Conservation (phyloP, 23 tunicate genomes). For the Halocynthia roretzi region DNA sequence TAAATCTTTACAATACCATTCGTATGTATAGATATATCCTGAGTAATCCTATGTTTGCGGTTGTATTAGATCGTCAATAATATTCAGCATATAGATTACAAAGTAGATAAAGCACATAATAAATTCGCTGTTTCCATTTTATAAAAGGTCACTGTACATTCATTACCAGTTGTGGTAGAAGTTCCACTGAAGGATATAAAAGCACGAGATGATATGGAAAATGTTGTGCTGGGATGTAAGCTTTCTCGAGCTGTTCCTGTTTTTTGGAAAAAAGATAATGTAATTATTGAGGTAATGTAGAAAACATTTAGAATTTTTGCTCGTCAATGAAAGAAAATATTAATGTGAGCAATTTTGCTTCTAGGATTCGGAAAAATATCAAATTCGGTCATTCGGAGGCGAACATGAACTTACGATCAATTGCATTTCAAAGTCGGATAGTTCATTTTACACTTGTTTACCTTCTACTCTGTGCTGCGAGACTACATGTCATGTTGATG, state of each 20-base stretch:
- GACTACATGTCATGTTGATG: constrained; percentile 1
- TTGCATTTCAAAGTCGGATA: not conserved
- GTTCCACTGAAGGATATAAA: constrained; percentile 20
- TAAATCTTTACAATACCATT: too few species aligned
- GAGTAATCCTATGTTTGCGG: too few species aligned
- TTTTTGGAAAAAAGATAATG: constrained; percentile 20
- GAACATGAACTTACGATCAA: not conserved
- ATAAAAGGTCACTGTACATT: constrained; percentile 20
- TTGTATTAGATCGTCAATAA: too few species aligned
- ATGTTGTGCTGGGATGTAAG: constrained; percentile 19
- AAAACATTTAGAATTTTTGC: not conserved
- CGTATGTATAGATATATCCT: too few species aligned
- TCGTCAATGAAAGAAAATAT: not conserved
- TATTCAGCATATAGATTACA: not conserved
- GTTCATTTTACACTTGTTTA: not conserved
- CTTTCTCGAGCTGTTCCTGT: constrained; percentile 20
- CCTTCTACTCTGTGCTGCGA: not conserved
- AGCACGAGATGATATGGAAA: constrained; percentile 19
- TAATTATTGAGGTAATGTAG: constrained; percentile 8
- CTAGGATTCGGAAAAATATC: constrained; percentile 2
- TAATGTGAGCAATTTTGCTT: too few species aligned
- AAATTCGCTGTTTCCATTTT: not conserved
- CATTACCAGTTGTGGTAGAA: constrained; percentile 6
- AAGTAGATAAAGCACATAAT: not conserved
- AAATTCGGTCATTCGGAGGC: not conserved